phyloP scores from a whole-genome alignment of 2,888 invertebrate species.

The Lathronympha strigana region DNA sequence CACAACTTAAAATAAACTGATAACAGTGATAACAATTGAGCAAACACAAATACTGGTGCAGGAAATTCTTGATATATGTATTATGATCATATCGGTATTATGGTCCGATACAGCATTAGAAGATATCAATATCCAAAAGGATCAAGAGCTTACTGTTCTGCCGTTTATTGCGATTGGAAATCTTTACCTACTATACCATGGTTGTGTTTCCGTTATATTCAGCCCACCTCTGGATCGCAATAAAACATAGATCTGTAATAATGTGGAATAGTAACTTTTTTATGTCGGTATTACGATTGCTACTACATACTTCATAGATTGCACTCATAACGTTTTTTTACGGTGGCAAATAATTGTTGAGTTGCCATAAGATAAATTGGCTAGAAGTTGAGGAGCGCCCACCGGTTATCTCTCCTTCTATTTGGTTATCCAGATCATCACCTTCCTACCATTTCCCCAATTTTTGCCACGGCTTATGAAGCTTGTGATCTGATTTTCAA shows the following conservation, averaged over 20 bases:
- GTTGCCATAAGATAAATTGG: too few species aligned
- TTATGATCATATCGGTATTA: conserved; percentile 31
- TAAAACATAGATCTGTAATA: conserved; percentile 34
- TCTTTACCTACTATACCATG: background rate
- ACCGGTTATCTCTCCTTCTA: background rate
- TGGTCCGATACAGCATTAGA: conserved; percentile 34
- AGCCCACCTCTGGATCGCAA: conserved; percentile 8
- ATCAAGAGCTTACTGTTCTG: conserved; percentile 18
- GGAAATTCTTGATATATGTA: conserved; percentile 7
- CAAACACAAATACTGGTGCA: background rate
- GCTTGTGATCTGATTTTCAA: too few species aligned
- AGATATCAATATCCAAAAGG: conserved; percentile 34
- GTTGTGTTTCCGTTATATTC: conserved; percentile 13
- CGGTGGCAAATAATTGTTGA: too few species aligned
- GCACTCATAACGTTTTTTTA: too few species aligned
- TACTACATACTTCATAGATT: too few species aligned
- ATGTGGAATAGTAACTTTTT: conserved; percentile 22
- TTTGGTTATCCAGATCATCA: background rate
- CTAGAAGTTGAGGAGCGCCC: background rate
- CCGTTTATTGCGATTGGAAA: background rate
- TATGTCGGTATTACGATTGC: conserved; percentile 4
- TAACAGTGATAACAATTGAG: background rate
- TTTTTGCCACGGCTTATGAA: background rate
- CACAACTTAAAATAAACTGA: background rate
- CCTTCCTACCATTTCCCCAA: too few species aligned